A percentile compares a stretch with the other conserved stretches of the same genome.
Evolutionary conservation across 2,888 invertebrate genomes (phyloP).

Genomic region (Beris chalybata): DNA sequence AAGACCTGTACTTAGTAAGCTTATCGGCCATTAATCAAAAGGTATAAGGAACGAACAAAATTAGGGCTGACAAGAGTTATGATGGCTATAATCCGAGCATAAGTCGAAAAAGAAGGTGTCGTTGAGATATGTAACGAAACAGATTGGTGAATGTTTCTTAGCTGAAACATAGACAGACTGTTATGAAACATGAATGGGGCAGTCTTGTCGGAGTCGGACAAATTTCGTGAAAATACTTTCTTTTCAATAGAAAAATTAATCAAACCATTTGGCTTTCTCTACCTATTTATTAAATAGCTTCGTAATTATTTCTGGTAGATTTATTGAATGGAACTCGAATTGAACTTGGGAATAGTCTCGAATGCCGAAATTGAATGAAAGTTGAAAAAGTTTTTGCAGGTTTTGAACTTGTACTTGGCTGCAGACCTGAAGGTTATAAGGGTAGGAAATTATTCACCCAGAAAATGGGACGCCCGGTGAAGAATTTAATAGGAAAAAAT

Average conservation of each 20-base stretch:
- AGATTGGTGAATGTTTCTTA: constrained; percentile 5
- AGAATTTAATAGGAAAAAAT: no score
- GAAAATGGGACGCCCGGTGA: no score
- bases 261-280: not conserved
- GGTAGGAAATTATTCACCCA: not conserved
- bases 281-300: no score
- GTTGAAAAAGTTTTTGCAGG: not conserved
- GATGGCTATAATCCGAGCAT: not conserved
- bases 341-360: no score
- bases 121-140: not conserved
- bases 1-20: no score
- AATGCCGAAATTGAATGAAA: not conserved
- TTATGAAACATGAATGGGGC: constrained; percentile 11
- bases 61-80: constrained; percentile 3
- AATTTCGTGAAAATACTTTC: constrained; percentile 15
- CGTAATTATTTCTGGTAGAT: no score
- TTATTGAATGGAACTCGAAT: not conserved
- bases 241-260: constrained; percentile 1
- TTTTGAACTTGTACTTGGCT: not conserved
- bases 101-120: not conserved
- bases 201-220: constrained; percentile 3
- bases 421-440: not conserved
- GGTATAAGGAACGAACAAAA: no score
- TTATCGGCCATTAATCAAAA: no score
- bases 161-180: constrained; percentile 1